Evolutionary conservation across 2,888 invertebrate genomes (phyloP).

Genomic region (Scrobipalpa atriplicella): DNA sequence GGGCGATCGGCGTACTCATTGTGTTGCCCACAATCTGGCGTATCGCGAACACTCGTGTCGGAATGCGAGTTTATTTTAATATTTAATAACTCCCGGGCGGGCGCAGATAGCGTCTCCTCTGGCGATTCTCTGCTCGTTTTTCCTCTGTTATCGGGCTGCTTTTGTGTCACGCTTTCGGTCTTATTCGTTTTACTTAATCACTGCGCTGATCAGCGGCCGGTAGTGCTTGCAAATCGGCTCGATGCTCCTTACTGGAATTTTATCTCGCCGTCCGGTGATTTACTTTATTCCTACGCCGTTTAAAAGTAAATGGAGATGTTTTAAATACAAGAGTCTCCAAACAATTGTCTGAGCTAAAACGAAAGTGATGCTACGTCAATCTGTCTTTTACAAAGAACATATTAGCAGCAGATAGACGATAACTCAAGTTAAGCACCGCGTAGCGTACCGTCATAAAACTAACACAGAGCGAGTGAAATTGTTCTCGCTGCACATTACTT

Average conservation of each 20-base stretch:
- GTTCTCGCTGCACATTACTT: conserved; percentile 44
- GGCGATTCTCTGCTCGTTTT: conserved; percentile 77
- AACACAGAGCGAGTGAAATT: conserved; percentile 22
- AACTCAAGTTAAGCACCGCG: neutral
- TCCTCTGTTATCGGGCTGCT: conserved; percentile 74
- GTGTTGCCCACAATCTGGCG: conserved; percentile 77
- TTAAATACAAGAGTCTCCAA: no score
- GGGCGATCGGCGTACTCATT: conserved; percentile 76
- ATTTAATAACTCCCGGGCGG: conserved; percentile 80
- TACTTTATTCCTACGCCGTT: conserved; percentile 2
- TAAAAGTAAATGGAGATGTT: conserved; percentile 13
- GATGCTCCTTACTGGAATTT: conserved; percentile 30
- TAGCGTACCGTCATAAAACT: conserved; percentile 12
- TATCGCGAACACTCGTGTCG: conserved; percentile 79
- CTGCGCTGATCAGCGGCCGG: conserved; percentile 63
- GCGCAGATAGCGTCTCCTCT: conserved; percentile 74
- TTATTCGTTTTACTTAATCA: conserved; percentile 77
- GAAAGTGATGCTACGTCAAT: neutral
- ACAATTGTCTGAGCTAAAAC: neutral
- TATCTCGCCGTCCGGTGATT: conserved; percentile 26
- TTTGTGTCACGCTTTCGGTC: conserved; percentile 77
- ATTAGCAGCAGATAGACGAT: conserved; percentile 5
- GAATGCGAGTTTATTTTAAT: conserved; percentile 82
- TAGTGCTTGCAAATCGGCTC: conserved; percentile 57
- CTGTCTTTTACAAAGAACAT: conserved; percentile 1